Conservation (phyloP, 2,888 invertebrate genomes). For the Drosophila kanekoi region DNA sequence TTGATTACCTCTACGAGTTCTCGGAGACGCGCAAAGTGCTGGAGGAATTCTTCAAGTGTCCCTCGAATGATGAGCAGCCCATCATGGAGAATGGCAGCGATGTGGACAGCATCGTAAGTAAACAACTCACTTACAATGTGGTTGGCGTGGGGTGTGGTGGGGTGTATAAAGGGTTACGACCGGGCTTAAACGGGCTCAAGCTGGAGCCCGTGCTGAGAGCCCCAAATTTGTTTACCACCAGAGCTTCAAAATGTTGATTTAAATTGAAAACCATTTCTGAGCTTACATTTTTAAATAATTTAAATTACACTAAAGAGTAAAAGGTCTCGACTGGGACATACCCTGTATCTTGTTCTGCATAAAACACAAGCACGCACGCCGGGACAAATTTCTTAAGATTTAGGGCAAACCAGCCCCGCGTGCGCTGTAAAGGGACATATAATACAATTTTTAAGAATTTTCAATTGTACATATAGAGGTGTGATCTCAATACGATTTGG, state of each 20-base stretch:
- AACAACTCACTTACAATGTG: background rate
- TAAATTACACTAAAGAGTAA: background rate
- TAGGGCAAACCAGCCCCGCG: no score
- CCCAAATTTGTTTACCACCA: background rate
- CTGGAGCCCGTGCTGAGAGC: background rate
- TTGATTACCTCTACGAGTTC: conserved; percentile 95
- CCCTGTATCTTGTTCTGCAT: no score
- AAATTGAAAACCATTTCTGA: no score
- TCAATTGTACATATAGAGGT: no score
- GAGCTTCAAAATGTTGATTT: background rate
- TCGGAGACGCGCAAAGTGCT: conserved; percentile 95
- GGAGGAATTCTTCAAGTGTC: conserved; percentile 95
- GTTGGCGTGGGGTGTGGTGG: background rate
- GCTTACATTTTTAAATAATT: background rate
- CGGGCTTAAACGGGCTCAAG: background rate
- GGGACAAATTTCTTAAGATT: no score
- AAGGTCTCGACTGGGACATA: no score
- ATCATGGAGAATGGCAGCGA: conserved; percentile 85
- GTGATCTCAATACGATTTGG: no score
- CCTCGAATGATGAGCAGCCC: conserved; percentile 86
- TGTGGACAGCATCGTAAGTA: conserved; percentile 85
- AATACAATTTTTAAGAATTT: no score
- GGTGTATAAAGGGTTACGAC: background rate
- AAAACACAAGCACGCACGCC: no score
- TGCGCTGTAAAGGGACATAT: no score